Base-by-base conservation (phyloP, 2,113 vertebrate genomes). In the Brachypodius melanocephalos region DNA sequence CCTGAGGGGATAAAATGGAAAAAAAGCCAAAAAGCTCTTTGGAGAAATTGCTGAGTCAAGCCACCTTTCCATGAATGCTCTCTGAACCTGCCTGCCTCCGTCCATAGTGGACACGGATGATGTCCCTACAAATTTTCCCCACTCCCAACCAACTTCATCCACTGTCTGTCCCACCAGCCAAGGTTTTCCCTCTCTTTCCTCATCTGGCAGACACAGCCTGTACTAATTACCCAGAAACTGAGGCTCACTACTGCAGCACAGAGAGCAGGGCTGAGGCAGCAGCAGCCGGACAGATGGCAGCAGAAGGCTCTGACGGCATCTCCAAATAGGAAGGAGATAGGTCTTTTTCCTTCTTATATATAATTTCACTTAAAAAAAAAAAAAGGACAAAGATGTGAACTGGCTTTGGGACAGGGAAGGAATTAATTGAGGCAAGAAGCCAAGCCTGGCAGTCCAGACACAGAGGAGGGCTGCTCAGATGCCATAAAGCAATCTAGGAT, bases 401-500 rank as follows among this genome's bases (percentile, higher is more conserved):
- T 83, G 43, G 19, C 12, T 54, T 71, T 6, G 14, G 34, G 21
- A 73, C 12, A n/a, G 19, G 83, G 51, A 21, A 55, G 43, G 57
- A 68, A 81, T 71, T 81, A 21, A 3, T 0, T 22, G 54, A 20
- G 42, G 10, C 26, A 58, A 65, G 67, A 85, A 78, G 43, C 45
- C 4, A 7, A 67, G 68, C 28, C 38, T 48, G 6, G 21, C 9
- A 68, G 15, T 31, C 32, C 26, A 48, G 17, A 45, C 4, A 10
- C 40, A 67, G 51, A 66, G 55, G 31, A 45, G 17, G 67, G 32
- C 40, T 55, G 31, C 43, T 83, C 28, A 43, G 72, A 34, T 1
- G 5, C 8, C 0, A 0, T 17, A 20, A 49, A 68, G 36, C 54
- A 61, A 45, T 5, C 17, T 4, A 3, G 66, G 29, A 34, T 0